phyloP scores from a whole-genome alignment of 2,113 vertebrate species.

The Alethe diademata region DNA sequence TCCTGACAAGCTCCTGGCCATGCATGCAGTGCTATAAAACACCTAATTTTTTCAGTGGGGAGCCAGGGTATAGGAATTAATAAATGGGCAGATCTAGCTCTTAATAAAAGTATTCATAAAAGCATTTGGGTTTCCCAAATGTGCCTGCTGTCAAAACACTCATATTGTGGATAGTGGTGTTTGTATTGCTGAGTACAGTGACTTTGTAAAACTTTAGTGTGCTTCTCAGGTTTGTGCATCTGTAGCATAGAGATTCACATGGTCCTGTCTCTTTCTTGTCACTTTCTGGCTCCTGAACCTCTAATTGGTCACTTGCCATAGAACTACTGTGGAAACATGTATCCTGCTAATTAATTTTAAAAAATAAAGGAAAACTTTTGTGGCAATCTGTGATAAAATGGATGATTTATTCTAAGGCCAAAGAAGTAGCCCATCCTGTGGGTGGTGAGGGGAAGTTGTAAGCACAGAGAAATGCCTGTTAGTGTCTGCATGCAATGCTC shows the following conservation, averaged over 20 bases:
- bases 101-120: neutral
- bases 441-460: neutral
- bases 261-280: neutral
- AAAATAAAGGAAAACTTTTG: neutral
- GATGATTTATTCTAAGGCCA: neutral
- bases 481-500: neutral
- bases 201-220: neutral
- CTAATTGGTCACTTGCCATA: accelerated
- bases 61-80: neutral
- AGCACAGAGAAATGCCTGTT: neutral
- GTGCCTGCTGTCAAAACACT: neutral
- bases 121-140: neutral
- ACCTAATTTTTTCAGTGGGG: neutral
- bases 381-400: neutral
- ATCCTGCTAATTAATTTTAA: neutral
- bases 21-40: neutral
- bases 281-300: neutral
- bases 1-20: neutral
- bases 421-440: neutral
- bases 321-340: neutral
- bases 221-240: neutral
- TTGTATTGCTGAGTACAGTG: neutral
- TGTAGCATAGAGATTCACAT: neutral
- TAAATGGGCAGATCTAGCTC: neutral
- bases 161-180: accelerated